A percentile compares a stretch with the other conserved stretches of the same genome.
Evolutionary conservation across 1,140 invertebrate species (phyloP).

Genomic region (Tribolium madens): DNA sequence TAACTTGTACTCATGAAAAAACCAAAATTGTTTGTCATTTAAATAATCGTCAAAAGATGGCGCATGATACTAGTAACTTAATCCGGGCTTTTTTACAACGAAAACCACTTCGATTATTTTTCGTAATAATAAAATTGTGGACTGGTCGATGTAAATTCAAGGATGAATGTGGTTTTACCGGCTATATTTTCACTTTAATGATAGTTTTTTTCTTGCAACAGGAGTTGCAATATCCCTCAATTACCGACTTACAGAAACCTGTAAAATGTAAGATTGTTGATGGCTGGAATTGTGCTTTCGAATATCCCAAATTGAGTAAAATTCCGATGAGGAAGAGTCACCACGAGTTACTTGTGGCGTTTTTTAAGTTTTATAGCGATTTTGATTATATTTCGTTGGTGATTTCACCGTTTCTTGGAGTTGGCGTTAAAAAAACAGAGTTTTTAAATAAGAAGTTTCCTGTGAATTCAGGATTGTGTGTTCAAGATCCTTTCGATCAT

Average conservation of each 20-base stretch:
- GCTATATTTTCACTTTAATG: background rate
- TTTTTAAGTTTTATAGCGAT: background rate
- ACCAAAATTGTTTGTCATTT: background rate
- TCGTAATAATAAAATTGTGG: background rate
- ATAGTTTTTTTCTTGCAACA: background rate
- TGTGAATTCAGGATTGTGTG: background rate
- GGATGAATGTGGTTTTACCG: background rate
- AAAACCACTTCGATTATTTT: background rate
- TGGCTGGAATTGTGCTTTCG: background rate
- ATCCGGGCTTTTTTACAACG: background rate
- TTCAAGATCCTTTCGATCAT: background rate
- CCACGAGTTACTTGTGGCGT: background rate
- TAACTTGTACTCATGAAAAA: background rate
- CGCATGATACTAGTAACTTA: background rate
- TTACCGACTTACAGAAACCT: background rate
- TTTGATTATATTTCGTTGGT: background rate
- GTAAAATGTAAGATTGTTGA: background rate
- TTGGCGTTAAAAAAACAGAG: background rate
- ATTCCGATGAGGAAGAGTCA: background rate
- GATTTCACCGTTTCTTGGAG: background rate
- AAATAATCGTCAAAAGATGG: background rate
- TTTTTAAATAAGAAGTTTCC: background rate
- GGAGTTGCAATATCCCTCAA: background rate
- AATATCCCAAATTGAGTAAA: background rate
- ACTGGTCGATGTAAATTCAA: background rate